Evolutionary conservation across 2,888 invertebrate genomes (phyloP), one percentile per base, ranked within the genome.

Genomic region (Dione vanillae): DNA sequence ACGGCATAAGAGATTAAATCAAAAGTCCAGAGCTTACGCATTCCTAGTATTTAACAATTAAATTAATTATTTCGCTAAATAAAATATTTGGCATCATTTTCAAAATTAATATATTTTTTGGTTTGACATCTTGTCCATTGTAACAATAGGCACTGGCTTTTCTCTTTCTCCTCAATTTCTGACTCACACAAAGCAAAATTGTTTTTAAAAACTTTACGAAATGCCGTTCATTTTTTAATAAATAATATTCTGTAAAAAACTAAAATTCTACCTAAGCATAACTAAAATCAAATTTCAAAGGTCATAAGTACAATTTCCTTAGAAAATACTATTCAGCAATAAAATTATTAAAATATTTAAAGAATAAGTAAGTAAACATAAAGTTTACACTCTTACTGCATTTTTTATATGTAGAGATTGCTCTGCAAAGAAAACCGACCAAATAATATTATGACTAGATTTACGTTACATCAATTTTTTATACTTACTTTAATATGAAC

Each of bases 391-490:
- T n/a, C n/a, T n/a, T n/a, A n/a, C n/a, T n/a, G n/a, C n/a, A n/a
- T n/a, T n/a, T n/a, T n/a, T n/a, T n/a, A n/a, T n/a, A n/a, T n/a
- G 27, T 6, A 61, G 43, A 45, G 27, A 43, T 10, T 27, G 59
- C 41, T 19, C 43, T 61, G 27, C 61, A 10, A 45, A 35, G 45
- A 35, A n/a, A 61, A 61, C n/a, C 61, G n/a, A 45, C 27, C 45
- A 45, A 61, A 61, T n/a, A 27, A 61, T 45, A 61, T 61, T 43
- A 61, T 61, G 35, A 61, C 61, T 61, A 61, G 61, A 61, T 45
- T 61, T 61, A 61, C 35, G 45, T 43, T 45, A 61, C 27, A 61
- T 45, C 35, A 27, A 61, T 35, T 14, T 45, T 49, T 61, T 27
- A 61, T 45, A 45, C 27, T 27, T 61, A 61, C 35, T 61, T 40